Conservation (phyloP, 2,888 invertebrate species). For the Pammene fasciana region DNA sequence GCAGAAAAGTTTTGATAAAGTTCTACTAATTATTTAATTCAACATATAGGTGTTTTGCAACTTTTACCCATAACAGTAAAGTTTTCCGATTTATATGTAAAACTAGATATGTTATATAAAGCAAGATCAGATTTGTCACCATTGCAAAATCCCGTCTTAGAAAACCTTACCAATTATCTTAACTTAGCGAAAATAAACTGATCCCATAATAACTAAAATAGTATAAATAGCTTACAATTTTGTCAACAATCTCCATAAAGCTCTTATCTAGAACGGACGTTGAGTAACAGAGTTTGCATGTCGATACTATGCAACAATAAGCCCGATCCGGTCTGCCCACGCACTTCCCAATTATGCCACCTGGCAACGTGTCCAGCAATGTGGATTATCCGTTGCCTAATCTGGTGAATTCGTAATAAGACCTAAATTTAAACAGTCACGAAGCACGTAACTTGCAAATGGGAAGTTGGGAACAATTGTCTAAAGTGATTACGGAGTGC, state of each 20-base stretch:
- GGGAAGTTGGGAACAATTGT: background rate
- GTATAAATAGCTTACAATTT: background rate
- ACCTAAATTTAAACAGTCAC: slow-evolving; percentile 15
- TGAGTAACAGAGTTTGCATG: slow-evolving; percentile 29
- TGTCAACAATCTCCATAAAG: slow-evolving; percentile 1
- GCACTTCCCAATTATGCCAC: slow-evolving; percentile 30
- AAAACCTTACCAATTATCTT: no score
- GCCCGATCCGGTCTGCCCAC: slow-evolving; percentile 20
- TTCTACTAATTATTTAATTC: no score
- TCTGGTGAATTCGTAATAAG: slow-evolving; percentile 8
- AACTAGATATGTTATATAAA: no score
- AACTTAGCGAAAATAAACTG: no score
- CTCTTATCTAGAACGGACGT: slow-evolving; percentile 22
- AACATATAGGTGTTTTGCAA: no score
- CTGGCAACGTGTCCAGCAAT: slow-evolving; percentile 25
- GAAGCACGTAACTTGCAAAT: background rate
- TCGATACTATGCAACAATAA: slow-evolving; percentile 29
- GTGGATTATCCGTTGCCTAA: slow-evolving; percentile 21
- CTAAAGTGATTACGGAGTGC: no score
- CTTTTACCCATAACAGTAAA: no score
- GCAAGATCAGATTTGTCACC: no score
- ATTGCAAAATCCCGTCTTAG: no score
- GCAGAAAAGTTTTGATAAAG: no score
- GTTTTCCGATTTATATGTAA: no score
- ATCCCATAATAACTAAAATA: no score